A percentile compares a stretch with the other conserved stretches of the same genome.
Evolutionary conservation across 1,140 invertebrate genomes (phyloP).

Genomic region (Chrysomallon squamiferum): DNA sequence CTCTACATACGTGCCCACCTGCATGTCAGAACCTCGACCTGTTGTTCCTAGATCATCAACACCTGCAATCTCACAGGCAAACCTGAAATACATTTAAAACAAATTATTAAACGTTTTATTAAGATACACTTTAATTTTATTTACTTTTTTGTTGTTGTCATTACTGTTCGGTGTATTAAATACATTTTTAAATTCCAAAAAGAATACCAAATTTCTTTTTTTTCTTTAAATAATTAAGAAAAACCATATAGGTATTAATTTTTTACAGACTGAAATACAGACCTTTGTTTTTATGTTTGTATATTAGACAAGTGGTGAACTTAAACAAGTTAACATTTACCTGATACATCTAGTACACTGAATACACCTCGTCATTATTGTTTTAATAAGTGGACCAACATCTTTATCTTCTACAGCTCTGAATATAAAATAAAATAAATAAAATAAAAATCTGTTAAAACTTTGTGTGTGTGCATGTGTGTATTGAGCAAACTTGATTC

Average conservation of each 20-base stretch:
- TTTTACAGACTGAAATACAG: no score
- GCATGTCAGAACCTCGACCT: conserved; percentile 94
- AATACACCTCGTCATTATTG: conserved; percentile 99
- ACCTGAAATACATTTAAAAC: conserved; percentile 45
- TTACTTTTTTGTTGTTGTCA: no score
- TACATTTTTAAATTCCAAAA: neutral
- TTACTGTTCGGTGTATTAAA: neutral
- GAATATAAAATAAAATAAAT: conserved; percentile 32
- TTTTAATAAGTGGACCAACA: conserved; percentile 97
- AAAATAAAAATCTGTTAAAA: conserved; percentile 1
- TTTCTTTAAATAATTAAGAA: neutral
- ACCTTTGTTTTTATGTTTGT: no score
- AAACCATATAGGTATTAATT: no score
- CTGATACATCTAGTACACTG: conserved; percentile 98
- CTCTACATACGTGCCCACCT: conserved; percentile 98
- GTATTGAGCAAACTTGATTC: no score
- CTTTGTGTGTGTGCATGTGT: no score
- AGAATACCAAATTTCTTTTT: neutral
- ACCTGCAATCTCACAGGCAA: conserved; percentile 91
- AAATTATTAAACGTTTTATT: neutral
- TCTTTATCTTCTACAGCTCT: conserved; percentile 99
- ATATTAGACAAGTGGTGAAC: no score
- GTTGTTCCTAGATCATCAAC: conserved; percentile 98
- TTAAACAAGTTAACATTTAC: no score
- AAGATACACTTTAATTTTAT: neutral